These are phyloP conservation scores for Echeneis naucrates DNA, from an alignment of 2,797 vertebrate genomes.

Conservation along the genomic window DNA sequence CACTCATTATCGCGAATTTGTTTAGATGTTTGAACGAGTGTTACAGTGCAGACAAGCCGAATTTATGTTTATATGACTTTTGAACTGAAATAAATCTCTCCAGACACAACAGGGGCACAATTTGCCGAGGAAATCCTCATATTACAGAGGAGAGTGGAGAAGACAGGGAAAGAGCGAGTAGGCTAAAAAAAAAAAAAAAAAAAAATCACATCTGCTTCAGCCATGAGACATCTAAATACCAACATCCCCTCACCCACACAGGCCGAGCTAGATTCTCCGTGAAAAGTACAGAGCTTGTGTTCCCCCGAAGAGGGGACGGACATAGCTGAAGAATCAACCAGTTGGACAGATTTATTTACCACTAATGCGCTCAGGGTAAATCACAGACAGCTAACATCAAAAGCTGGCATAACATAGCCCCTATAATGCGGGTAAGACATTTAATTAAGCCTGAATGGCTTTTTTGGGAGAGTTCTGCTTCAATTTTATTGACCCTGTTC, in stretches of 20 bases:
- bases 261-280: neutral
- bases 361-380: conserved; percentile 20
- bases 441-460: neutral
- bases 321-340: neutral
- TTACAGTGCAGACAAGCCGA: neutral
- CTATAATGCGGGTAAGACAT: neutral
- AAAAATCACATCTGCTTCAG: conserved; percentile 8
- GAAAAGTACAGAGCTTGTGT: conserved; percentile 5
- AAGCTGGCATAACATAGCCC: neutral
- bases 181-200: no score
- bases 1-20: conserved; percentile 31
- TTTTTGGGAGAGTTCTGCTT: neutral
- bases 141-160: conserved; percentile 12
- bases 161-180: neutral
- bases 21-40: conserved; percentile 33
- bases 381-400: conserved; percentile 6
- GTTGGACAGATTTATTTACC: conserved; percentile 34
- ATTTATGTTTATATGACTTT: neutral
- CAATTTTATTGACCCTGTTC: neutral
- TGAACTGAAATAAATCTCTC: conserved; percentile 7
- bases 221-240: neutral
- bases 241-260: neutral
- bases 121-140: conserved; percentile 12
- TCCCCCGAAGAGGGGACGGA: conserved; percentile 20
- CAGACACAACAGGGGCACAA: neutral